Conservation (phyloP, 2,113 vertebrate genomes). For the Dolichallabes microphthalmus region DNA sequence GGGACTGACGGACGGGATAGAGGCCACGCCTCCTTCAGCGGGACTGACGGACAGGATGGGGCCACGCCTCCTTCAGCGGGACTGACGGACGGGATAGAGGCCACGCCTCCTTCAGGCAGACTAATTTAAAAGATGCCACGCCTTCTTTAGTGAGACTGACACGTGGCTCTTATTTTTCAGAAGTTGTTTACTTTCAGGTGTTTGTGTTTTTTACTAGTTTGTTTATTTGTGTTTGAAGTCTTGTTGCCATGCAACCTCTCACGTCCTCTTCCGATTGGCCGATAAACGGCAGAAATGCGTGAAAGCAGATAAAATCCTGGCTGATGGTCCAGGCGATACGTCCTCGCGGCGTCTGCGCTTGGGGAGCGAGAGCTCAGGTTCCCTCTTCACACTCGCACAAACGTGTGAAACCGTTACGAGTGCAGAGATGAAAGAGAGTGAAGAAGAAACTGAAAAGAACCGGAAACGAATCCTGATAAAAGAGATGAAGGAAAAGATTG, state of each 20-base stretch:
- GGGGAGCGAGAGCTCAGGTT: conserved; percentile 11
- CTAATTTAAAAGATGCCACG: background rate
- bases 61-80: background rate
- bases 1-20: background rate
- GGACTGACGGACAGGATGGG: background rate
- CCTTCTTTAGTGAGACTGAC: background rate
- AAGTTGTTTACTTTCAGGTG: conserved; percentile 22
- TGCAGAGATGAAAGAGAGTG: background rate
- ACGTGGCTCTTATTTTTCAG: background rate
- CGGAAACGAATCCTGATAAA: background rate
- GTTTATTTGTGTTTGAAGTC: conserved; percentile 39
- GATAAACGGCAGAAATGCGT: conserved; percentile 71
- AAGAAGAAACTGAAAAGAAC: background rate
- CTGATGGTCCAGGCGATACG: conserved; percentile 66
- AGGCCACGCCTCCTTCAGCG: background rate
- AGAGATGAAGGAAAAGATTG: background rate
- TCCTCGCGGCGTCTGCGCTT: conserved; percentile 61
- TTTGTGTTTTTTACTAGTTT: conserved; percentile 8
- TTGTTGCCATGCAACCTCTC: conserved; percentile 15
- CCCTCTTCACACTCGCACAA: background rate
- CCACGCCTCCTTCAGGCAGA: background rate
- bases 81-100: background rate
- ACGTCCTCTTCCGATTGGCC: conserved; percentile 27
- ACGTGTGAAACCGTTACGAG: conserved; percentile 18
- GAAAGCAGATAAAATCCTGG: conserved; percentile 69